These are phyloP conservation scores for Poeciliopsis presidionis DNA, from an alignment of 2,797 vertebrate genomes.

Conservation along the genomic window DNA sequence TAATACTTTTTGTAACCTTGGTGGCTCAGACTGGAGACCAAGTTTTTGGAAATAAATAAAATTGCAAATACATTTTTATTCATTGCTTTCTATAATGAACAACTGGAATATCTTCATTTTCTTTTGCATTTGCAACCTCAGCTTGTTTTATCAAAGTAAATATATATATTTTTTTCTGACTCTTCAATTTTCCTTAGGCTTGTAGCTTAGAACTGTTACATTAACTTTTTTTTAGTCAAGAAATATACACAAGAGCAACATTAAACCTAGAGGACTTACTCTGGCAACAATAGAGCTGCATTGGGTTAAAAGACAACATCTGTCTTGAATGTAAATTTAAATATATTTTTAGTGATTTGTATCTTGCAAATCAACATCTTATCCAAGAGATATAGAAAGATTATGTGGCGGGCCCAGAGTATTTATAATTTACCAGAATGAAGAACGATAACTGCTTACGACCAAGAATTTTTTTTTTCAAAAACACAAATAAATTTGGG, in stretches of 20 bases:
- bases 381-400: not conserved
- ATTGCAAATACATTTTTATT: not conserved
- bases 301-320: not conserved
- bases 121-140: not conserved
- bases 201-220: not conserved
- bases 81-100: not conserved
- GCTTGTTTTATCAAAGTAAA: not conserved
- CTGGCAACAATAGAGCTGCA: not conserved
- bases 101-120: not conserved
- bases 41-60: constrained; percentile 23
- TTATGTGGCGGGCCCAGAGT: not conserved
- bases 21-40: constrained; percentile 5
- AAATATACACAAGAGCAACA: not conserved
- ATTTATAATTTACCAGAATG: not conserved
- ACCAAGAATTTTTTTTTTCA: too few relatives aligned
- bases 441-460: not conserved
- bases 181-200: not conserved
- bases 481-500: not conserved
- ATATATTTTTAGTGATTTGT: not conserved
- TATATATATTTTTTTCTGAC: not conserved
- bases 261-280: not conserved
- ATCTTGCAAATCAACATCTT: not conserved
- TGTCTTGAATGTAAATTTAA: not conserved
- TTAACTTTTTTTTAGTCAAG: not conserved
- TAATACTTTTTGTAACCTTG: constrained; percentile 35